A percentile compares a stretch with the other conserved stretches of the same genome.
Evolutionary conservation across 1,140 invertebrate species (phyloP).

Genomic region (Pogonomyrmex californicus): DNA sequence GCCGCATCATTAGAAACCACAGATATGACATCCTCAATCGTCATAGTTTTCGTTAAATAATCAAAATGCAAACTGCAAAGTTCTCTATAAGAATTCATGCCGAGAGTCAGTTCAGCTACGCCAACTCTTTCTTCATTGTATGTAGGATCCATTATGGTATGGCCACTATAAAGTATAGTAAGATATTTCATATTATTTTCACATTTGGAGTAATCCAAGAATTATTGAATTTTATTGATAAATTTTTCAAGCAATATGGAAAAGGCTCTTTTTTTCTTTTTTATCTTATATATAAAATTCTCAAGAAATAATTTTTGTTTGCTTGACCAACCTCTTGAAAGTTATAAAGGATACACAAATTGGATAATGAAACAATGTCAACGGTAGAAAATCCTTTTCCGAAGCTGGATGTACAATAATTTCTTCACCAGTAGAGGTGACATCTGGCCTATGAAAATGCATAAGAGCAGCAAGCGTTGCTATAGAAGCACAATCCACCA

Average conservation of each 20-base stretch:
- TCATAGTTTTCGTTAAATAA: slow-evolving; percentile 90
- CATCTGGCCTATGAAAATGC: slow-evolving; percentile 96
- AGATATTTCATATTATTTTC: not conserved
- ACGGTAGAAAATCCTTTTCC: slow-evolving; percentile 95
- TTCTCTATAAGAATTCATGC: slow-evolving; percentile 96
- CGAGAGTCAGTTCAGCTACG: slow-evolving; percentile 94
- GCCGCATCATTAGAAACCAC: slow-evolving; percentile 92
- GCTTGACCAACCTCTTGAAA: slow-evolving; percentile 87
- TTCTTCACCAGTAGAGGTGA: slow-evolving; percentile 94
- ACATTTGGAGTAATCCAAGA: too few relatives aligned
- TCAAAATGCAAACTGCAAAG: slow-evolving; percentile 95
- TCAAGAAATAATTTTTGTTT: slow-evolving; percentile 1
- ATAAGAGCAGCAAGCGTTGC: slow-evolving; percentile 95
- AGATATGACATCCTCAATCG: slow-evolving; percentile 90
- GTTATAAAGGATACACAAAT: slow-evolving; percentile 95
- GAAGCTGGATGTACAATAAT: slow-evolving; percentile 93
- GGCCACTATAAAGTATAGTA: slow-evolving; percentile 86
- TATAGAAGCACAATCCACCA: slow-evolving; percentile 96
- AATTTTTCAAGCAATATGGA: not conserved
- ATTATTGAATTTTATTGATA: not conserved
- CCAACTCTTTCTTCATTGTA: slow-evolving; percentile 93
- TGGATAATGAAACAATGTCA: slow-evolving; percentile 96
- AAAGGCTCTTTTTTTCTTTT: not conserved
- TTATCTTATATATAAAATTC: slow-evolving; percentile 47
- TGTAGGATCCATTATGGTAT: slow-evolving; percentile 91